Conservation (phyloP, 1,140 invertebrate species). For the Antheraea pernyi region DNA sequence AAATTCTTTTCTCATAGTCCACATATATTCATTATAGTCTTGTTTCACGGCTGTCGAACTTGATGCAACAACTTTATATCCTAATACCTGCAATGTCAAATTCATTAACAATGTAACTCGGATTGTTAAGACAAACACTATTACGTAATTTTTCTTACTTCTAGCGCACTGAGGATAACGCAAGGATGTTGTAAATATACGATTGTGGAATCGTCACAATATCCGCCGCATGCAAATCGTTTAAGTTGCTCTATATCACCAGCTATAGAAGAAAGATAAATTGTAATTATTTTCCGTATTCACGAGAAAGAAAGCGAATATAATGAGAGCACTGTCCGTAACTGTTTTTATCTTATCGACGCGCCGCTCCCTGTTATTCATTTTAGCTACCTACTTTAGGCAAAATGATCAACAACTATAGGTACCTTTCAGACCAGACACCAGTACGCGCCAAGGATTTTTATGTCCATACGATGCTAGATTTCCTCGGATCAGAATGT, state of each 20-base stretch:
- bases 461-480: conserved; percentile 90
- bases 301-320: neutral
- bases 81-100: conserved; percentile 82
- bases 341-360: conserved; percentile 9
- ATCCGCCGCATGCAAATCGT: conserved; percentile 89
- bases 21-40: conserved; percentile 94
- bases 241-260: conserved; percentile 89
- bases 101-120: conserved; percentile 24
- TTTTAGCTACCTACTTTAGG: conserved; percentile 32
- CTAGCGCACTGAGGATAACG: conserved; percentile 90
- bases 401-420: conserved; percentile 33
- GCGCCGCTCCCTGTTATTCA: conserved; percentile 21
- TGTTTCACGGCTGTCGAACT: conserved; percentile 91
- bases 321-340: neutral
- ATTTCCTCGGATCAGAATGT: conserved; percentile 92
- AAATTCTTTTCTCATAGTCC: conserved; percentile 94
- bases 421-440: conserved; percentile 92
- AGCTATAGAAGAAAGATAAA: conserved; percentile 71
- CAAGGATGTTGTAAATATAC: conserved; percentile 92
- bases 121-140: conserved; percentile 3
- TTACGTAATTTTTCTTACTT: conserved; percentile 72
- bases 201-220: conserved; percentile 89
- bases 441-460: conserved; percentile 91
- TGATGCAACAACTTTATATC: conserved; percentile 91
- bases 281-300: neutral